These are phyloP conservation scores for Drosophila mojavensis DNA, from an alignment of 1,140 invertebrate species.

Conservation along the genomic window DNA sequence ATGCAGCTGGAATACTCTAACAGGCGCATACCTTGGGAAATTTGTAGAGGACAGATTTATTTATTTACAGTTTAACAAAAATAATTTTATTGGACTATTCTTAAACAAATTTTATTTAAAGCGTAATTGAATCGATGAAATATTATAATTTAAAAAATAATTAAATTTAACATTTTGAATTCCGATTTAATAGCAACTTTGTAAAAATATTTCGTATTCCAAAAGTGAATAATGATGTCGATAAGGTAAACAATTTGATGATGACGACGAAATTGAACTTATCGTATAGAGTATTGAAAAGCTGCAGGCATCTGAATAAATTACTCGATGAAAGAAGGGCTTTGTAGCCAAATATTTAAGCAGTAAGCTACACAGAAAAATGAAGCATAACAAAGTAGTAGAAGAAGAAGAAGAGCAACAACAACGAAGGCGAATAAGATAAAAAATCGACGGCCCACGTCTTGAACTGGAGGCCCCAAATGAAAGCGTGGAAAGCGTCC, in stretches of 20 bases:
- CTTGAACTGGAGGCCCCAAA: conserved; percentile 7
- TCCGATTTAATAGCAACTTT: too few relatives aligned
- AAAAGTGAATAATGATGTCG: too few relatives aligned
- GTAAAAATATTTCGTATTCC: too few relatives aligned
- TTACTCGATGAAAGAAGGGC: neutral
- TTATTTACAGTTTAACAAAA: neutral
- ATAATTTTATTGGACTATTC: too few relatives aligned
- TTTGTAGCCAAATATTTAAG: conserved; percentile 70
- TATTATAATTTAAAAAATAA: too few relatives aligned
- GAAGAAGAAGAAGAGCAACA: conserved; percentile 32
- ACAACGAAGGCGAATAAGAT: conserved; percentile 35
- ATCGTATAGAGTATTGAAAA: conserved; percentile 23
- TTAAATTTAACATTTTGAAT: too few relatives aligned
- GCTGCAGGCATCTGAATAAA: conserved; percentile 48
- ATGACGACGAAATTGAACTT: too few relatives aligned
- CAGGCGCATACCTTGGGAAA: neutral
- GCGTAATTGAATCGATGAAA: too few relatives aligned
- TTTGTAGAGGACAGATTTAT: neutral
- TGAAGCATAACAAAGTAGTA: conserved; percentile 1
- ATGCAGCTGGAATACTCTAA: conserved; percentile 24
- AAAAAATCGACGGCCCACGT: conserved; percentile 48
- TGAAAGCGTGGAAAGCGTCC: conserved; percentile 63
- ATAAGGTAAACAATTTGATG: too few relatives aligned
- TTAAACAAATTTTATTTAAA: too few relatives aligned
- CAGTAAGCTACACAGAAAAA: conserved; percentile 49